Conservation (phyloP, 30 jellyfish, hydroid and myxozoan species). For the Sanderia malayensis region DNA sequence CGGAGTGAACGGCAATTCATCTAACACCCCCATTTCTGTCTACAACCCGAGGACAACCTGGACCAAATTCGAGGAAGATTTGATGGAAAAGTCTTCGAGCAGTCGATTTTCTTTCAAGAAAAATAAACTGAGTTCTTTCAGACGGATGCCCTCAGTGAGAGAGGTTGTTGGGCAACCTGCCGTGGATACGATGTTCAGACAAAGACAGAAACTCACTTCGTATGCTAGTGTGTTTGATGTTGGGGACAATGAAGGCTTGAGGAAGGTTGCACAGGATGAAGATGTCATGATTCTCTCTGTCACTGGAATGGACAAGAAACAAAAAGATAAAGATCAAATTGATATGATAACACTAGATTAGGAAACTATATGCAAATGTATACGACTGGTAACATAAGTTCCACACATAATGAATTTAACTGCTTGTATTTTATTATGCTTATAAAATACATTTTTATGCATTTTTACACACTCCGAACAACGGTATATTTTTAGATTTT, state of each 20-base stretch:
- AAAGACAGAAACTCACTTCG: constrained; percentile 15
- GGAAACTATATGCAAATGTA: too few relatives aligned
- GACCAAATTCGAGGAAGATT: constrained; percentile 44
- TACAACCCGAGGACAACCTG: constrained; percentile 39
- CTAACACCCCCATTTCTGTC: background rate
- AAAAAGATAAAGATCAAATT: constrained; percentile 9
- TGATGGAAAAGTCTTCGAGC: constrained; percentile 18
- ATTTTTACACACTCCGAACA: too few relatives aligned
- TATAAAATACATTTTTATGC: too few relatives aligned
- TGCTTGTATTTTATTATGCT: too few relatives aligned
- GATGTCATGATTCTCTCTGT: constrained; percentile 26
- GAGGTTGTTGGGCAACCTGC: constrained; percentile 47
- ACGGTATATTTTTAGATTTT: too few relatives aligned
- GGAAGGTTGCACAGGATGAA: constrained; percentile 27
- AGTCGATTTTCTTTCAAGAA: constrained; percentile 21
- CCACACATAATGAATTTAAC: too few relatives aligned
- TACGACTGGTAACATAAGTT: too few relatives aligned
- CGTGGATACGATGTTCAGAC: constrained; percentile 39
- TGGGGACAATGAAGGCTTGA: constrained; percentile 35
- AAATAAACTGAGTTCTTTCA: background rate
- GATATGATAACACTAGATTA: background rate
- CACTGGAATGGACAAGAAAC: constrained; percentile 41
- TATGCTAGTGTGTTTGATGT: constrained; percentile 47
- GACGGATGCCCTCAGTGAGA: constrained; percentile 40
- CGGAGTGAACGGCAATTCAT: background rate